These are phyloP conservation scores for Anser brachyrhynchus DNA, from an alignment of 2,113 vertebrate species.

Conservation along the genomic window DNA sequence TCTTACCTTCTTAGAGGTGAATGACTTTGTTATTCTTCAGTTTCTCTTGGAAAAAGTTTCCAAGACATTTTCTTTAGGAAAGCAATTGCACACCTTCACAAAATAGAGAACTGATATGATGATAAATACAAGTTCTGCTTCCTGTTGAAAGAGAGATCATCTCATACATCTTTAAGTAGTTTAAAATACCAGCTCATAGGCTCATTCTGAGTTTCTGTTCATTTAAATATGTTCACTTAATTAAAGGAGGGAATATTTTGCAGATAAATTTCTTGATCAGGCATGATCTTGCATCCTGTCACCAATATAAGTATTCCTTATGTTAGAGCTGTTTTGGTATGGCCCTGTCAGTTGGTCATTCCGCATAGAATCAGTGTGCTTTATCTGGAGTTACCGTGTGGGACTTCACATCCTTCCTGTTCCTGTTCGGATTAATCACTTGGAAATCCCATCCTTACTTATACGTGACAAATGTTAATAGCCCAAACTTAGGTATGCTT, in stretches of 20 bases:
- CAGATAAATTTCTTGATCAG: not conserved
- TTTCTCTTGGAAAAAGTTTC: not conserved
- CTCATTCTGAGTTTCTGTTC: not conserved
- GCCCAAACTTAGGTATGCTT: not conserved
- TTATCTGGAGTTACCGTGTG: not conserved
- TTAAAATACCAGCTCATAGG: not conserved
- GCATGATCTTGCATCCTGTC: not conserved
- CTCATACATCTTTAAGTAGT: not conserved
- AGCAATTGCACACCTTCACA: not conserved
- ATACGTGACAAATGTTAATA: not conserved
- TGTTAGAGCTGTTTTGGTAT: not conserved
- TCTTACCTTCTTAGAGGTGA: not conserved
- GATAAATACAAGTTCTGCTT: not conserved
- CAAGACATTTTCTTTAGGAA: not conserved
- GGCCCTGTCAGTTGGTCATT: not conserved
- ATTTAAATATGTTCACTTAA: not conserved
- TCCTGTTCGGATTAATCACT: not conserved
- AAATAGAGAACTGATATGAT: not conserved
- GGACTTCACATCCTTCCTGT: constrained; percentile 14
- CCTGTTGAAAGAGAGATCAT: not conserved
- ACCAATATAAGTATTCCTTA: not conserved
- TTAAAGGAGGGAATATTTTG: not conserved
- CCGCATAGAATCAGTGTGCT: not conserved
- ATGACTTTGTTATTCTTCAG: not conserved
- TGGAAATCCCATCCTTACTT: not conserved